phyloP scores from a whole-genome alignment of 2,113 vertebrate genomes.

The Melanerpes aurifrons region DNA sequence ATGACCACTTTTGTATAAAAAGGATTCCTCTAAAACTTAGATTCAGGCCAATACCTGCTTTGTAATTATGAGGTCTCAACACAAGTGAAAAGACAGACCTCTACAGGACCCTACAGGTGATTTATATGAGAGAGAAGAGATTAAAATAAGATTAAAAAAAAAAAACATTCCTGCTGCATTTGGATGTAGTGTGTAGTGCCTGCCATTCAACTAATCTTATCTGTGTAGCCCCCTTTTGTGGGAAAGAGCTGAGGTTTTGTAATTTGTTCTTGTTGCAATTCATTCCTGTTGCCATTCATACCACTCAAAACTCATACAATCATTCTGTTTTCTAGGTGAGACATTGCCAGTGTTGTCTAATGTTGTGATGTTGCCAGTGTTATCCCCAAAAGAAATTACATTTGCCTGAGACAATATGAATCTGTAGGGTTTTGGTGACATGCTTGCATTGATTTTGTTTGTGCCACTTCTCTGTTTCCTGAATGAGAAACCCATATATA shows the following conservation, averaged over 20 bases:
- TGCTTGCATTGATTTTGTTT: constrained; percentile 28
- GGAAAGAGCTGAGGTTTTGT: constrained; percentile 14
- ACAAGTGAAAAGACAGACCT: background rate
- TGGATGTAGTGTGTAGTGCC: background rate
- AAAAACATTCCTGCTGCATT: background rate
- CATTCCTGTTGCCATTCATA: constrained; percentile 25
- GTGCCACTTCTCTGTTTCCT: background rate
- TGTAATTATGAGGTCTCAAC: background rate
- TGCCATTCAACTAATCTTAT: background rate
- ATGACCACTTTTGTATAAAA: background rate
- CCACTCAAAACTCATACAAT: background rate
- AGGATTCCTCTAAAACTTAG: background rate
- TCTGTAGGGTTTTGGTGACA: background rate
- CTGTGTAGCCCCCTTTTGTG: background rate
- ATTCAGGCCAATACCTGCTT: background rate
- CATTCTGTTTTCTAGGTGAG: background rate
- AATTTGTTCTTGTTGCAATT: constrained; percentile 40
- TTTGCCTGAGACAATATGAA: constrained; percentile 5
- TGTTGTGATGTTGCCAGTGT: background rate
- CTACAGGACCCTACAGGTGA: background rate
- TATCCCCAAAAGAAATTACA: background rate
- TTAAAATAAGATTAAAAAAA: background rate
- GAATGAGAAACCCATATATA: background rate
- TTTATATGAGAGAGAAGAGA: background rate
- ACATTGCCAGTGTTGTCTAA: background rate